A percentile compares a stretch with the other conserved stretches of the same genome.
Evolutionary conservation across 1,140 invertebrate species (phyloP).

Genomic region (Maconellicoccus hirsutus): DNA sequence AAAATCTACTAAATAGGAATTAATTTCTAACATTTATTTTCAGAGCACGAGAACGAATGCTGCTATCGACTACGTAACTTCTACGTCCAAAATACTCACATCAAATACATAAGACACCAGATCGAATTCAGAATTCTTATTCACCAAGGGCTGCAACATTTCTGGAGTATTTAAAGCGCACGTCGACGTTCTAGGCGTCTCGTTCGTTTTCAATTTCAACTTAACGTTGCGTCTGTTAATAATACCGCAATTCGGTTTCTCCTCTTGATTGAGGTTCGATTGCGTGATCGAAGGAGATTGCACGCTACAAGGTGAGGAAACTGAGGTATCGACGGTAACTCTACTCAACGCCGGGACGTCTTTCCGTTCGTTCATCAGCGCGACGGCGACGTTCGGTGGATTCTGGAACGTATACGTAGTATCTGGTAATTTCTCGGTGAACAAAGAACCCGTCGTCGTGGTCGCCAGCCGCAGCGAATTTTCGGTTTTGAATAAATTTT

Average conservation of each 20-base stretch:
- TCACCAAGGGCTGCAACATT: conserved; percentile 23
- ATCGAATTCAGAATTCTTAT: conserved; percentile 27
- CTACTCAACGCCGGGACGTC: conserved; percentile 13
- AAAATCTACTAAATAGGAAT: no score
- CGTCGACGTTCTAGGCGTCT: background rate
- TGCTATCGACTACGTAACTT: no score
- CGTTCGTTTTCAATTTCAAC: background rate
- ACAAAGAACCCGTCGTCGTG: background rate
- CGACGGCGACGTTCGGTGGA: conserved; percentile 27
- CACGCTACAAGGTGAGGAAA: background rate
- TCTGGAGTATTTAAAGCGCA: conserved; percentile 23
- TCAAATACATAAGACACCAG: conserved; percentile 28
- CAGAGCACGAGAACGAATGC: no score
- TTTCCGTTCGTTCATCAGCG: no score
- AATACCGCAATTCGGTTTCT: background rate
- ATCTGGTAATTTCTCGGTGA: background rate
- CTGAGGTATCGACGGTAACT: background rate
- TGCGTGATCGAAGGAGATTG: conserved; percentile 12
- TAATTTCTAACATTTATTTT: no score
- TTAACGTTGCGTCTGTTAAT: background rate
- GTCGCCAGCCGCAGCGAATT: background rate
- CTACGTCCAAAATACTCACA: conserved; percentile 16
- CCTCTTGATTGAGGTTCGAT: background rate
- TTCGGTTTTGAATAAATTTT: background rate
- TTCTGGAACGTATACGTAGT: conserved; percentile 4